Base-by-base conservation (phyloP, 1,140 invertebrate species). In the Eumaeus atala region DNA sequence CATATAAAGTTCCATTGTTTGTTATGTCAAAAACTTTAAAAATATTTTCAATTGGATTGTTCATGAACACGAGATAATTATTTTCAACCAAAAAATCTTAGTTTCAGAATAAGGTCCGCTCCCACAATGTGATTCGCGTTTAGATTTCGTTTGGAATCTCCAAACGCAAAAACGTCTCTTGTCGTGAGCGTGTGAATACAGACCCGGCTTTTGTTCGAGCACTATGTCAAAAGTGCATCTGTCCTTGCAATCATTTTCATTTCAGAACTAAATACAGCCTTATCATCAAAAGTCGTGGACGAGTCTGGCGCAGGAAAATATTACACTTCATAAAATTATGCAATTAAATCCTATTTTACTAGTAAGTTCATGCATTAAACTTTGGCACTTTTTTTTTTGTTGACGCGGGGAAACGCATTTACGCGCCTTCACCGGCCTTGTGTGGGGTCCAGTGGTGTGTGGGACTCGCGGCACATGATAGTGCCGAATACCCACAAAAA, bases 201-300 rank as follows among this genome's bases (percentile, higher is more conserved):
- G 64, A 36, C 54, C 36, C 56, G 59, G 51, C 73, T 58, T 77
- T 80, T 77, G 76, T 81, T 65, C 62, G 59, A 12, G 33, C 57
- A 64, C 34, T 74, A 71, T 71, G 73, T 75, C 68, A 74, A 70
- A 66, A 75, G 72, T 75, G 72, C 79, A 81, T 84, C 74, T 76
- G 76, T 51, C 33, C 11, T 35, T 51, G 36, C 50, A 49, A 49
- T 38, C 47, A 36, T 36, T 48, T 54, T 49, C 9, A 38, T 40
- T 52, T 42, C 37, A 52, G 37, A 28, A 6, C 21, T 28, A 28
- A 28, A 28, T 28, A 28, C 21, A 28, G 21, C 21, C 21, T 28
- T 28, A 28, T 28, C 21, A 28, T 28, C 21, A 3, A 2, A 28
- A 28, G 21, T 28, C 21, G 6, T 6, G 6, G 21, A 28, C 6